Evolutionary conservation across 2,888 invertebrate genomes (phyloP).

Genomic region (Perithous albicinctus): DNA sequence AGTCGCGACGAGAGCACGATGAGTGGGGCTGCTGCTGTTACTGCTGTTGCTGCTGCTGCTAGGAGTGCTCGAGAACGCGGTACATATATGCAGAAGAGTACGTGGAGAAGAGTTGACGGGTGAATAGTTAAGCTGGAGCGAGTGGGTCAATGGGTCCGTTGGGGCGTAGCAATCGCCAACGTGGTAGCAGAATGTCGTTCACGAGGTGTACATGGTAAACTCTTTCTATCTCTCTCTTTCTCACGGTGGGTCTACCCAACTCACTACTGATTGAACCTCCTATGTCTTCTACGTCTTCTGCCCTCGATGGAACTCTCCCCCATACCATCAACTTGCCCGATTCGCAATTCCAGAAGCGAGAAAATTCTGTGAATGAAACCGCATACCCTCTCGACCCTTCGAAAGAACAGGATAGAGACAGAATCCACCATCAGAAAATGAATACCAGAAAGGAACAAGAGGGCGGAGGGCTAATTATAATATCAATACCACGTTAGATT

Average conservation of each 20-base stretch:
- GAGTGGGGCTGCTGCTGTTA: slow-evolving; percentile 22
- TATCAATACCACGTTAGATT: slow-evolving; percentile 76
- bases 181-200: slow-evolving; percentile 59
- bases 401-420: background rate
- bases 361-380: slow-evolving; percentile 11
- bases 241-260: slow-evolving; percentile 5
- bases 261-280: slow-evolving; percentile 31
- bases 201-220: slow-evolving; percentile 50
- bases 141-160: slow-evolving; percentile 67
- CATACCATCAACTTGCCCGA: slow-evolving; percentile 1
- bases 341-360: slow-evolving; percentile 23
- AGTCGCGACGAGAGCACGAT: slow-evolving; percentile 16
- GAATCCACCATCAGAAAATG: slow-evolving; percentile 11
- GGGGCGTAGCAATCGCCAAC: slow-evolving; percentile 49
- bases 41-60: slow-evolving; percentile 33
- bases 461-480: slow-evolving; percentile 73
- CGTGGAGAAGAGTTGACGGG: slow-evolving; percentile 46
- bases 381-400: background rate
- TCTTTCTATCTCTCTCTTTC: slow-evolving; percentile 55
- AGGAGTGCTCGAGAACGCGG: slow-evolving; percentile 44
- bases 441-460: slow-evolving; percentile 28
- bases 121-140: slow-evolving; percentile 56
- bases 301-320: background rate
- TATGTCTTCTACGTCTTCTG: slow-evolving; percentile 6
- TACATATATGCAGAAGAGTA: slow-evolving; percentile 24